These are phyloP conservation scores for Drosophila peninsularis DNA, from an alignment of 2,888 invertebrate genomes.

Conservation along the genomic window DNA sequence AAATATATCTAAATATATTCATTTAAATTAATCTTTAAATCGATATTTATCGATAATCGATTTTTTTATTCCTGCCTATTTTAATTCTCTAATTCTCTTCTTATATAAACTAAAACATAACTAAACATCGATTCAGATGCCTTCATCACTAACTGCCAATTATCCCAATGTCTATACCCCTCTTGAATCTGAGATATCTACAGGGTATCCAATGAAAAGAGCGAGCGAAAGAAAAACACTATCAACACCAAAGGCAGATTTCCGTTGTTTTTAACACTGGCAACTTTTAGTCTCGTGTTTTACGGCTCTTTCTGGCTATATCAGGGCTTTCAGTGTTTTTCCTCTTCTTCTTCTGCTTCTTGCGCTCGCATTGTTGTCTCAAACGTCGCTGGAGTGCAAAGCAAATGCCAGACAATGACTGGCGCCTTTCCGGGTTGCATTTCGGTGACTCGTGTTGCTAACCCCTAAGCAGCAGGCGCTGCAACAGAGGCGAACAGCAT, in stretches of 20 bases:
- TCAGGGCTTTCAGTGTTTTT: slow-evolving; percentile 11
- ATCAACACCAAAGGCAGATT: slow-evolving; percentile 24
- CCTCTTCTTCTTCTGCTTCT: neutral
- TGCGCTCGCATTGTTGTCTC: slow-evolving; percentile 58
- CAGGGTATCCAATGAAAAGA: slow-evolving; percentile 1
- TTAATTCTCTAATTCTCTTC: neutral
- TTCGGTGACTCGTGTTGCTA: slow-evolving; percentile 34
- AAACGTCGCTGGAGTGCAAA: slow-evolving; percentile 72
- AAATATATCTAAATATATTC: too few species aligned
- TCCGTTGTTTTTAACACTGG: slow-evolving; percentile 50
- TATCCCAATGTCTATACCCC: neutral
- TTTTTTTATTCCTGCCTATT: neutral
- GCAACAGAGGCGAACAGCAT: slow-evolving; percentile 4
- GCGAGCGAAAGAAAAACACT: slow-evolving; percentile 2
- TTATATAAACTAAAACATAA: too few species aligned
- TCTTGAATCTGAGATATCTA: neutral
- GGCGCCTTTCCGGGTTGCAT: slow-evolving; percentile 60
- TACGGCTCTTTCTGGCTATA: slow-evolving; percentile 9
- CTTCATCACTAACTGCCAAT: neutral
- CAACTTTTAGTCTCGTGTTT: slow-evolving; percentile 33
- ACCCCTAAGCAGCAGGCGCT: slow-evolving; percentile 37
- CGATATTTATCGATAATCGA: neutral
- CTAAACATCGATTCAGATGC: neutral
- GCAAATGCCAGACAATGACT: slow-evolving; percentile 72
- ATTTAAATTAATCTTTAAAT: too few species aligned